Base-by-base conservation (phyloP, 2,888 invertebrate genomes). In the Campoletis raptor region DNA sequence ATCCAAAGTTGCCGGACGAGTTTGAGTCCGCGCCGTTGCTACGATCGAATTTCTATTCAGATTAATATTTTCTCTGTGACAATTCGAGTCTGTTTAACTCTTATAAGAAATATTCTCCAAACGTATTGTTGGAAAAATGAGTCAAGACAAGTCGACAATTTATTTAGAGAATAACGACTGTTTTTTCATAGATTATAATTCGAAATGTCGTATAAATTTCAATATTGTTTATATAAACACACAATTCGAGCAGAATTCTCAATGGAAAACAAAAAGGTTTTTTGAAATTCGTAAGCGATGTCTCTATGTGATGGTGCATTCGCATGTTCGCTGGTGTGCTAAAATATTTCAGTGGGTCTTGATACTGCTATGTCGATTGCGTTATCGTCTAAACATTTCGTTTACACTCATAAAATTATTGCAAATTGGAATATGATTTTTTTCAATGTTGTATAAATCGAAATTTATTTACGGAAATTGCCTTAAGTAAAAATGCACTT, bases 131-230 rank as follows among this genome's bases (percentile, higher is more conserved):
- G 57, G 57, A 61, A 30, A 61, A 61, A 61, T 15, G 5, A 30
- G 30, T 30, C 30, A 15, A 61, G 30, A 61, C 61, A 61, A 69
- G 69, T 42, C 69, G 69, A 37, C 21, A 42, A 21, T 81, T 76
- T 78, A 66, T 79, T 52, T 76, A 70, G 76, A 79, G 54, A 76
- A 70, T 67, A 30, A 74, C 48, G 80, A 69, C 79, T 70, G 72
- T 77, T 37, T 45, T 72, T 30, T 12, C 67, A 42, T 83, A 77
- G 54, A 85, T 82, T 37, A 45, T 80, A 70, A 80, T 81, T 70
- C 74, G 36, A 66, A 61, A 36, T 64, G 37, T 52, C 70, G 74
- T 73, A 54, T 66, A 69, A n/a, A 54, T 69, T 61, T 40, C 64
- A 72, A 73, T 8, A 61, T 80, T 70, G 57, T 78, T 85, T 48